Conservation (phyloP, 92 coral and sea anemone species). For the Ricordea florida region DNA sequence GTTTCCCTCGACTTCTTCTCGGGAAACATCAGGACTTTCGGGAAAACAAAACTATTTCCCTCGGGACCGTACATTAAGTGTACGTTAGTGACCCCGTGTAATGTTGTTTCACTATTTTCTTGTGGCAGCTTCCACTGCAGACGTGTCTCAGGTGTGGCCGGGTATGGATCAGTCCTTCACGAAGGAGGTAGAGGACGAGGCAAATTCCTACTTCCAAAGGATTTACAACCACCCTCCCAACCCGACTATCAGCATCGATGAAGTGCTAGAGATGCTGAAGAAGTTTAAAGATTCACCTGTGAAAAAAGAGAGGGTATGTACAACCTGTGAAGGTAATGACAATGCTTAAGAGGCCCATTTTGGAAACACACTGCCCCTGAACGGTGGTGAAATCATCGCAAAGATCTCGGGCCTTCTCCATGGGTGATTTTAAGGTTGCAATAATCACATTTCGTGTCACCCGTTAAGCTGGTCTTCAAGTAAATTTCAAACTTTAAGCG, state of each 20-base stretch:
- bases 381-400: too few relatives aligned
- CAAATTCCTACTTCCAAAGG: conserved; percentile 96
- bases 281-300: conserved; percentile 90
- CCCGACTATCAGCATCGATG: conserved; percentile 96
- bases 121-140: conserved; percentile 63
- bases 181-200: conserved; percentile 96
- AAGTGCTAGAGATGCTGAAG: conserved; percentile 95
- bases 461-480: too few relatives aligned
- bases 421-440: too few relatives aligned
- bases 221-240: conserved; percentile 99
- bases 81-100: background rate
- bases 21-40: too few relatives aligned
- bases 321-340: background rate
- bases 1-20: too few relatives aligned
- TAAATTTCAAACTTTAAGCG: too few relatives aligned
- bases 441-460: too few relatives aligned
- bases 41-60: too few relatives aligned
- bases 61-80: too few relatives aligned
- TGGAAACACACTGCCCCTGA: background rate
- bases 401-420: too few relatives aligned
- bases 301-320: conserved; percentile 87
- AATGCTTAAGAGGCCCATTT: background rate
- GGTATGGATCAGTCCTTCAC: conserved; percentile 97
- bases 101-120: background rate
- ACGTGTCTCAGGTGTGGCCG: conserved; percentile 96